These are phyloP conservation scores for Pithys albifrons DNA, from an alignment of 2,113 vertebrate species.

Conservation along the genomic window DNA sequence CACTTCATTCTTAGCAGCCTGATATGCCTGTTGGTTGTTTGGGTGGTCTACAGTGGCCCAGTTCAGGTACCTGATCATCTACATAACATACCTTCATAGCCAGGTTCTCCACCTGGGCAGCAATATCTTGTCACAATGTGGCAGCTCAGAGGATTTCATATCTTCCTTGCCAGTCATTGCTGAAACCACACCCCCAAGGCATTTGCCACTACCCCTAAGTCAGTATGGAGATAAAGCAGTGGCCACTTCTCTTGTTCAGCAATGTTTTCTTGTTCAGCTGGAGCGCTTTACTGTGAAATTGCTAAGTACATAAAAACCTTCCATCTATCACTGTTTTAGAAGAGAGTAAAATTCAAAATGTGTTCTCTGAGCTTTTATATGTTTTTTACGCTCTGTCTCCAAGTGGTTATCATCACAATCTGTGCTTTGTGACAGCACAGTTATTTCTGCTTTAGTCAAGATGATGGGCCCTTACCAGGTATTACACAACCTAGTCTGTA, in stretches of 20 bases:
- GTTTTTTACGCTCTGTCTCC: background rate
- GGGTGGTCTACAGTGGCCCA: too few relatives aligned
- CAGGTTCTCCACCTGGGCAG: background rate
- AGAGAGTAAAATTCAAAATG: background rate
- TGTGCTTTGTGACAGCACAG: background rate
- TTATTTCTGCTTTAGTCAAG: background rate
- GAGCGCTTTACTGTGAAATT: background rate
- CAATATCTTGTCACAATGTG: background rate
- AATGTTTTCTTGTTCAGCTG: background rate
- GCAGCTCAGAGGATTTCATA: background rate
- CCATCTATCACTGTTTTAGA: background rate
- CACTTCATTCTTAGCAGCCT: background rate
- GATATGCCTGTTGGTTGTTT: background rate
- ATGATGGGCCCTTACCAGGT: background rate
- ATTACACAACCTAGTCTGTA: background rate
- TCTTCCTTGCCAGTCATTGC: too few relatives aligned
- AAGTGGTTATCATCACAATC: background rate
- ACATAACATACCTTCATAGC: background rate
- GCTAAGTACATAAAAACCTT: background rate
- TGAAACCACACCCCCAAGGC: background rate
- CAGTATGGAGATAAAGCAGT: background rate
- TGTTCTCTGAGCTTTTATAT: background rate
- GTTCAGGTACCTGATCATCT: background rate
- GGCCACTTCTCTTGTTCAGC: background rate
- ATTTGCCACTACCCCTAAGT: background rate